Conservation (phyloP, 2,113 vertebrate species). For the Octodon degus region DNA sequence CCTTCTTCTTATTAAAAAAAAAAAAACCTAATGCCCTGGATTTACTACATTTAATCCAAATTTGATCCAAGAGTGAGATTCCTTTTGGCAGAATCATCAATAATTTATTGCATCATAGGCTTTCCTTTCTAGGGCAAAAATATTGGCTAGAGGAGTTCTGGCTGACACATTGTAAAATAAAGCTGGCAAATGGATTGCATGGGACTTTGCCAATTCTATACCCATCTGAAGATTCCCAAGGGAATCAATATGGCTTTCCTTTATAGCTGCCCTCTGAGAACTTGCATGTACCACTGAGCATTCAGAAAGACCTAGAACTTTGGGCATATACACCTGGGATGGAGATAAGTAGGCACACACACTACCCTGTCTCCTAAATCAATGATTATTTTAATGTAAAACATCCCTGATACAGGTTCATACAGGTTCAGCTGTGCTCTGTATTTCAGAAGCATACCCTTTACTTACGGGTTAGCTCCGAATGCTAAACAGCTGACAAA, state of each 20-base stretch:
- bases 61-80: slow-evolving; percentile 72
- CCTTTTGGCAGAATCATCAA: slow-evolving; percentile 74
- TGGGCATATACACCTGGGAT: background rate
- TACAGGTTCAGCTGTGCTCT: background rate
- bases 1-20: slow-evolving; percentile 76
- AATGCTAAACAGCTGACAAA: background rate
- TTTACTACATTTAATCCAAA: slow-evolving; percentile 78
- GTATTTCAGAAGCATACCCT: background rate
- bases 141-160: slow-evolving; percentile 58
- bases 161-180: slow-evolving; percentile 76
- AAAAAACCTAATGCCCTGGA: slow-evolving; percentile 65
- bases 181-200: slow-evolving; percentile 73
- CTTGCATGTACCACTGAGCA: background rate
- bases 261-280: background rate
- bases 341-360: background rate
- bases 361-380: background rate
- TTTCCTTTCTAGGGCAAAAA: slow-evolving; percentile 66
- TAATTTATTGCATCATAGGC: slow-evolving; percentile 66
- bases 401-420: slow-evolving; percentile 6
- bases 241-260: slow-evolving; percentile 3
- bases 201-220: slow-evolving; percentile 74
- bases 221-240: slow-evolving; percentile 63
- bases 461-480: background rate
- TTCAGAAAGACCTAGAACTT: slow-evolving; percentile 9
- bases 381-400: slow-evolving; percentile 56